Evolutionary conservation across 2,797 vertebrate genomes (phyloP).

Genomic region (Dryobates pubescens): DNA sequence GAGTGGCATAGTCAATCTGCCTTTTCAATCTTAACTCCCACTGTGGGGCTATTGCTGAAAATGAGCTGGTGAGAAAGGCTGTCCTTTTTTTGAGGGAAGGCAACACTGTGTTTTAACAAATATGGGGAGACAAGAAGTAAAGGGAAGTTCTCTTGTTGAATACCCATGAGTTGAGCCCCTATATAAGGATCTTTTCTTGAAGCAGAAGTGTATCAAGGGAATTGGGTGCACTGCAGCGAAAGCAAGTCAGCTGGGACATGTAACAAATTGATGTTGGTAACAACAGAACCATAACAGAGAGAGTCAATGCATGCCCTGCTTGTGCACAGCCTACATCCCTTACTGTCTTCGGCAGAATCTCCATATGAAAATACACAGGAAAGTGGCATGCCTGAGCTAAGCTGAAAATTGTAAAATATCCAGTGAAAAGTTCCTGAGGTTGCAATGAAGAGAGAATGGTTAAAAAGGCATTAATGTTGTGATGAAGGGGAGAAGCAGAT

Average conservation of each 20-base stretch:
- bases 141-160: neutral
- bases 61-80: neutral
- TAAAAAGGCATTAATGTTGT: neutral
- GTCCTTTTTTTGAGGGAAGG: neutral
- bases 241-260: neutral
- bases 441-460: neutral
- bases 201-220: slow-evolving; percentile 12
- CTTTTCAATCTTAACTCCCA: neutral
- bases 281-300: slow-evolving; percentile 47
- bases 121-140: neutral
- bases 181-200: slow-evolving; percentile 44
- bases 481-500: neutral
- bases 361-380: neutral
- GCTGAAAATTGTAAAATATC: neutral
- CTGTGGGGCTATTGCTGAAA: neutral
- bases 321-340: neutral
- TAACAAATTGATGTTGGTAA: slow-evolving; percentile 31
- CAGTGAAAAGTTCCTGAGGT: neutral
- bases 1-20: slow-evolving; percentile 6
- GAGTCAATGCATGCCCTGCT: neutral
- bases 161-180: neutral
- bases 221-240: neutral
- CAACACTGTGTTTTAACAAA: neutral
- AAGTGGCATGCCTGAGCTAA: neutral
- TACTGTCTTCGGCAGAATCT: neutral